Evolutionary conservation across 2,888 invertebrate genomes (phyloP), one percentile per base, ranked within the genome.

Genomic region (Sesamia inferens): DNA sequence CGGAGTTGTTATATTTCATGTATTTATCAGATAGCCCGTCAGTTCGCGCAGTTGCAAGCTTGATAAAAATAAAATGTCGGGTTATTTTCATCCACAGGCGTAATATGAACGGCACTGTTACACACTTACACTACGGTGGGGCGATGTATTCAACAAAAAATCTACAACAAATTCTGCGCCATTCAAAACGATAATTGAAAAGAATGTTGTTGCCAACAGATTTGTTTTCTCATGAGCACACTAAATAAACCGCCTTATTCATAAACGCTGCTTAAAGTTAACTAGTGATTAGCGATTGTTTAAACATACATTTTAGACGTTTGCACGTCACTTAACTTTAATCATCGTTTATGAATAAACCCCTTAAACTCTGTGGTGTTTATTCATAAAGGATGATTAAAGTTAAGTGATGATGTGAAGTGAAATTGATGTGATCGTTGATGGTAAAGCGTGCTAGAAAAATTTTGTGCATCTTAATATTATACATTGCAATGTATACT

Each of bases 21-120:
- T 89, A 90, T 91, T 92, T 91, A 93, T 93, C 93, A 88, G 93
- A 93, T 94, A 91, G 85, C 79, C 88, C 86, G 91, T 90, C 91
- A 88, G 86, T 88, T 85, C 80, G 87, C 85, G 65, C 39, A 39
- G 31, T 84, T 90, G 88, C 88, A 88, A 54, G 85, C 81, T 84
- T 78, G 89, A 90, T 92, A 92, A 92, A 92, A 92, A 91, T 91
- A 92, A 91, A 91, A 89, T 85, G 81, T 74, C 66, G 74, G 85
- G 88, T 89, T 91, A 90, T 91, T 91, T 92, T 88, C 83, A 83
- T 84, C 87, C 83, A 85, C 83, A 75, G 79, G 78, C 87, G 85
- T 65, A 79, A 78, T 79, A 76, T 69, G 71, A 76, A 54, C 68
- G 67, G 42, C 57, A 79, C 59, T 81, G 71, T 79, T 75, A 75